phyloP scores from a whole-genome alignment of 2,113 vertebrate genomes.

The Sebastes fasciatus region DNA sequence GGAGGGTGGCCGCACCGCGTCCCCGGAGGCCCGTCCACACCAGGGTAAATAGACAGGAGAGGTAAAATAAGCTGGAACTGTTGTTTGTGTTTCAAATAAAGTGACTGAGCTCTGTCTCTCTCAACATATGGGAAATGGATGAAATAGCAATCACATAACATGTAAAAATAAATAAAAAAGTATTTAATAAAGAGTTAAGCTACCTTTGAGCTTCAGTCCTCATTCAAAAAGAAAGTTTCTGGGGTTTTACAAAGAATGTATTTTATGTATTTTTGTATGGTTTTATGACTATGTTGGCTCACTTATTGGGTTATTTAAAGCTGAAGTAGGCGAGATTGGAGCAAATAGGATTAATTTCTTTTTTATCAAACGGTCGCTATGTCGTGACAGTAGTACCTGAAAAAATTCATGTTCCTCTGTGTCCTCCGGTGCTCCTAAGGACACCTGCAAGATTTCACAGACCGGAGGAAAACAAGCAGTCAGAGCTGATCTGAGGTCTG shows the following conservation, averaged over 20 bases:
- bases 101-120: background rate
- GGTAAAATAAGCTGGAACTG: conserved; percentile 21
- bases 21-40: conserved; percentile 37
- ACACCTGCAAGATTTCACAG: too few relatives aligned
- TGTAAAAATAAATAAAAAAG: background rate
- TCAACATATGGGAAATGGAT: background rate
- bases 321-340: background rate
- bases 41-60: conserved; percentile 24
- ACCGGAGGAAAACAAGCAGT: too few relatives aligned
- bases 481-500: too few relatives aligned
- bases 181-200: background rate
- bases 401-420: too few relatives aligned
- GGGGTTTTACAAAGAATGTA: background rate
- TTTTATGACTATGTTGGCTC: background rate
- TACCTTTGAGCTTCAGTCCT: background rate
- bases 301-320: background rate
- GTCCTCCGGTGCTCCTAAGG: too few relatives aligned
- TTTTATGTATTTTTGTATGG: background rate
- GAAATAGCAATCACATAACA: background rate
- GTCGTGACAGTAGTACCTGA: too few relatives aligned
- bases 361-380: too few relatives aligned
- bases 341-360: too few relatives aligned
- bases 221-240: background rate
- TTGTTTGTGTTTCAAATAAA: conserved; percentile 15
- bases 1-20: conserved; percentile 12